Base-by-base conservation (phyloP, 1,140 invertebrate species). In the Drosophila nigromelanica region DNA sequence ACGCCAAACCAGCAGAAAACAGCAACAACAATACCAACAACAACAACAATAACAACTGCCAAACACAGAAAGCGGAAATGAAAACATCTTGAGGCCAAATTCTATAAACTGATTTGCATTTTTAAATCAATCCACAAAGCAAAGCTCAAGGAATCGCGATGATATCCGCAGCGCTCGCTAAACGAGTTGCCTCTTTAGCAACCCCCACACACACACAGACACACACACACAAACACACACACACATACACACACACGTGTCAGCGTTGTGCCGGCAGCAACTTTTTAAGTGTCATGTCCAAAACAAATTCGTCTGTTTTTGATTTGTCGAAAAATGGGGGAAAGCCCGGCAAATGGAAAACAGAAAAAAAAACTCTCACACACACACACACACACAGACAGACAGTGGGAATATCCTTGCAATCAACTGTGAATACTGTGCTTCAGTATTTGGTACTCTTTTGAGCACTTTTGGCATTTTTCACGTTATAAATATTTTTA, bases 221-320 rank as follows among this genome's bases (percentile, higher is more conserved):
- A 77, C 66, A 24, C 45, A 48, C 51, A 35, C 40, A 45, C 64
- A 35, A n/a, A n/a, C 60, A 60, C 35, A 12, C 18, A 51, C 30
- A 48, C 45, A 71, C 12, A 47, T 55, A 64, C 42, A 45, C 61
- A 60, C 51, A 63, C 83, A 87, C 83, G 82, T 89, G 82, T 78
- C 76, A 74, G 77, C 27, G 56, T 30, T 39, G 52, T 55, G 60
- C 73, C 69, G 64, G 67, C 73, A 72, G 85, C 83, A 89, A 89
- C 73, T 89, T 87, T 89, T 89, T 83, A 90, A 90, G 79, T 82
- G 79, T 79, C 79, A 77, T 90, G 86, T 90, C 87, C 87, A 90
- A 90, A 87, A 82, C 87, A 90, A 90, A 80, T 90, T 86, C 79
- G 87, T 90, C 87, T 90, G 87, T 90, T 90, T 90, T 90, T 90